Percentiles rank a stretch among this genome's conserved stretches.
Evolutionary conservation across 2,797 vertebrate genomes (phyloP).

Genomic region (Mycteria americana): DNA sequence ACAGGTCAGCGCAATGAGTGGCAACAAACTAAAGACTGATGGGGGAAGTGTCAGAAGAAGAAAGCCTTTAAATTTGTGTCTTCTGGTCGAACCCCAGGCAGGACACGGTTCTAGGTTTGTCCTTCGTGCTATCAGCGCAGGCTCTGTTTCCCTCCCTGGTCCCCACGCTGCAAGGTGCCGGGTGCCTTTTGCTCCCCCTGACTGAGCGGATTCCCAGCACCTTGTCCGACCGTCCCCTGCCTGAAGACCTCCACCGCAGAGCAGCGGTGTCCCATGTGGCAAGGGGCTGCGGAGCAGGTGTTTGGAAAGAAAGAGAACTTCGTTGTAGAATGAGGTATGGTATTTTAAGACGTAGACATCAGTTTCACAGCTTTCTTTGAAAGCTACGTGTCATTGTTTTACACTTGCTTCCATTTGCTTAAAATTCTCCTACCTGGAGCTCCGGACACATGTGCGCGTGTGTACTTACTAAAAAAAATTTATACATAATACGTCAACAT

Average conservation of each 20-base stretch:
- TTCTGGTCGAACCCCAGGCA: neutral
- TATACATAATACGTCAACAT: neutral
- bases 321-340: too few relatives aligned
- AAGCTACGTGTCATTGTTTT: neutral
- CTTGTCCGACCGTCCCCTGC: rapidly evolving
- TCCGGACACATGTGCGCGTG: rapidly evolving
- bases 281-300: neutral
- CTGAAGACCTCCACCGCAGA: neutral
- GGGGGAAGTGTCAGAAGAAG: neutral
- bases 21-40: neutral
- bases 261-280: neutral
- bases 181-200: neutral
- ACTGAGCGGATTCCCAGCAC: neutral
- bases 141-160: neutral
- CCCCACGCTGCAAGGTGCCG: rapidly evolving
- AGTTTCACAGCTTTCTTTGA: neutral
- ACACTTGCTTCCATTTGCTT: neutral
- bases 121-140: neutral
- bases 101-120: neutral
- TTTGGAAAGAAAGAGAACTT: neutral
- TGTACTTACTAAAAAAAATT: neutral
- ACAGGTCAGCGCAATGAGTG: constrained; percentile 40
- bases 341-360: neutral
- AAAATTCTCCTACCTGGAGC: neutral
- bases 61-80: neutral